Percentiles rank a stretch among this genome's conserved stretches.
Evolutionary conservation across 1,140 invertebrate species (phyloP).

Genomic region (Megalopta genalis): DNA sequence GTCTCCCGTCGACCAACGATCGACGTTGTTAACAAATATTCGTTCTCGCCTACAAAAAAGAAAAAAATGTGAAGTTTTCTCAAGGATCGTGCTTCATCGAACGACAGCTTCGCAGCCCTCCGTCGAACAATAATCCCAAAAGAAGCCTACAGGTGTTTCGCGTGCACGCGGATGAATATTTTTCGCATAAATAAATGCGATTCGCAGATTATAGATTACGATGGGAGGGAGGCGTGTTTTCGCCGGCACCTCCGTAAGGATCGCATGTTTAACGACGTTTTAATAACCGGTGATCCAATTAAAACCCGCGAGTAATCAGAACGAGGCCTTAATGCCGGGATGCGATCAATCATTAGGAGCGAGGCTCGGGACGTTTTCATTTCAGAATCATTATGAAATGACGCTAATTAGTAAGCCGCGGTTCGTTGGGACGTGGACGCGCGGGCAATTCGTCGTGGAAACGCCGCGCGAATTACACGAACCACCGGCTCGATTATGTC

Average conservation of each 20-base stretch:
- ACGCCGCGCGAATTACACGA: conserved; percentile 27
- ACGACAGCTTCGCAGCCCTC: no score
- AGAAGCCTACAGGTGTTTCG: no score
- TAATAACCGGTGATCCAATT: conserved; percentile 2
- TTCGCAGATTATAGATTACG: no score
- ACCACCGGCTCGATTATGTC: conserved; percentile 21
- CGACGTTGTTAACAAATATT: no score
- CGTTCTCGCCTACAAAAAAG: no score
- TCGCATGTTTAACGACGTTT: neutral
- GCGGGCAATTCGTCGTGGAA: conserved; percentile 8
- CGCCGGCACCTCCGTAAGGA: neutral
- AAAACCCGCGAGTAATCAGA: neutral
- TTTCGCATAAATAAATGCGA: no score
- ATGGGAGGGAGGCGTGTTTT: no score
- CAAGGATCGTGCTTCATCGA: no score
- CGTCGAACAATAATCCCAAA: no score
- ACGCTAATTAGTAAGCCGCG: conserved; percentile 54
- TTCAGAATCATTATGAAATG: conserved; percentile 63
- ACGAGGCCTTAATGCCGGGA: conserved; percentile 19
- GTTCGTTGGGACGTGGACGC: neutral
- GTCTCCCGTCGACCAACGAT: no score
- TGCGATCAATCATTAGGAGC: conserved; percentile 18
- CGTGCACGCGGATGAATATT: no score
- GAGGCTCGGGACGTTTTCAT: conserved; percentile 40
- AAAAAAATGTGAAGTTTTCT: no score